Evolutionary conservation across 2,113 vertebrate species (phyloP), one percentile per base, ranked within the genome.

Genomic region (Paramormyrops kingsleyae): DNA sequence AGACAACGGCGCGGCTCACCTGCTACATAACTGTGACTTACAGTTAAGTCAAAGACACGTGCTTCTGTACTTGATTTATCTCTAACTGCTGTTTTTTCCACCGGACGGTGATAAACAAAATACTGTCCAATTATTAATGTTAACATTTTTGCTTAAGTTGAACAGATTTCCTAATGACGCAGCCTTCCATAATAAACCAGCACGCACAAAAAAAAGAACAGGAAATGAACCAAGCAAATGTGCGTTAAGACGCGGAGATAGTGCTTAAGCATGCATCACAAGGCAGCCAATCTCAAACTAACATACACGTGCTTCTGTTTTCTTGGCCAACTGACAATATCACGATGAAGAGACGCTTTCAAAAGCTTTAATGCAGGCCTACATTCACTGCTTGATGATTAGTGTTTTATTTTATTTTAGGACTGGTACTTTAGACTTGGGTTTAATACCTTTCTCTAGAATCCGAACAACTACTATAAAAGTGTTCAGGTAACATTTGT

Each of bases 1-100:
- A 98, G 97, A 99, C 98, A 98, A 98, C 98, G 98, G 96, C 96
- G 97, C 97, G 97, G 97, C 98, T 99, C 98, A 99, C 98, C 98
- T 99, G 98, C 98, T 98, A 96, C 95, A 95, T 95, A 93, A 96
- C 96, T 96, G 96, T 95, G 97, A 97, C 97, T 97, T 97, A 97
- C 98, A 98, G 97, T 98, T 98, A 97, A 97, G 97, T 97, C 97
- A 98, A 97, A 97, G 96, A 97, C 97, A 96, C 97, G 97, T 98
- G 97, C 97, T 97, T 96, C 97, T 97, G 97, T 96, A 96, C 96
- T 98, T 97, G 97, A 97, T 97, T 97, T 96, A 97, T 97, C 97
- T 96, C 96, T 96, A 96, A 97, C 97, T 96, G 97, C 97, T 96
- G 96, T 96, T 95, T 96, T 97, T 96, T 94, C 95, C 95, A 95